A percentile compares a stretch with the other conserved stretches of the same genome.
Evolutionary conservation across 2,113 vertebrate genomes (phyloP).

Genomic region (Aptenodytes forsteri): DNA sequence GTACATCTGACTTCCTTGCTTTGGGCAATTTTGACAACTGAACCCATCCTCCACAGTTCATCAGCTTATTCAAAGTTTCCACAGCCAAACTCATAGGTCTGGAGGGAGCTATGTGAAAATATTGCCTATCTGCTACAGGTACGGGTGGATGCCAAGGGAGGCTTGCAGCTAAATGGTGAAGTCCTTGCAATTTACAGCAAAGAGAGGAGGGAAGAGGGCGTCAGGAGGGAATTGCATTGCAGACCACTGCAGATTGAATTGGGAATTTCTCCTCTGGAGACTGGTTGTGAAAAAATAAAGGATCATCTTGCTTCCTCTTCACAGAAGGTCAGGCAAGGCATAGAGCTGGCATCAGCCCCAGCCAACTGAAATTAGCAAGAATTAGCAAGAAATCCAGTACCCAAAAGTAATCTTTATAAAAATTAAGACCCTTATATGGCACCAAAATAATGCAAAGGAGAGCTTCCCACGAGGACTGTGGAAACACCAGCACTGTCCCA

Average conservation of each 20-base stretch:
- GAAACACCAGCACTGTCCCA: not conserved
- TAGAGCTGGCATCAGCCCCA: not conserved
- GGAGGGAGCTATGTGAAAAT: not conserved
- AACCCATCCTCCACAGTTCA: not conserved
- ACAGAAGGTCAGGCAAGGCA: not conserved
- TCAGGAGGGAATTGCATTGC: not conserved
- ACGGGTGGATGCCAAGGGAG: not conserved
- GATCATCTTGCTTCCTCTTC: conserved; percentile 19
- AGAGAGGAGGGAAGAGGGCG: not conserved
- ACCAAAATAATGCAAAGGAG: not conserved
- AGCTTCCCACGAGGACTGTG: not conserved
- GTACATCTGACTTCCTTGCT: not conserved
- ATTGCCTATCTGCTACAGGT: not conserved
- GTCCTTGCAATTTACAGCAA: not conserved
- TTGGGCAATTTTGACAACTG: not conserved
- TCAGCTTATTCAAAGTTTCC: not conserved
- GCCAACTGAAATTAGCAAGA: not conserved
- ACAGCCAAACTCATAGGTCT: not conserved
- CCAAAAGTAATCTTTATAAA: not conserved
- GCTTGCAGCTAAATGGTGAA: not conserved
- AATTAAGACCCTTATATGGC: not conserved
- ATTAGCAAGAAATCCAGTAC: not conserved
- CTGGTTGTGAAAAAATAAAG: not conserved
- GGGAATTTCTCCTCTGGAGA: not conserved
- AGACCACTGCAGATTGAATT: not conserved